phyloP scores from a whole-genome alignment of 2,113 vertebrate genomes.

The Galeopterus variegatus region DNA sequence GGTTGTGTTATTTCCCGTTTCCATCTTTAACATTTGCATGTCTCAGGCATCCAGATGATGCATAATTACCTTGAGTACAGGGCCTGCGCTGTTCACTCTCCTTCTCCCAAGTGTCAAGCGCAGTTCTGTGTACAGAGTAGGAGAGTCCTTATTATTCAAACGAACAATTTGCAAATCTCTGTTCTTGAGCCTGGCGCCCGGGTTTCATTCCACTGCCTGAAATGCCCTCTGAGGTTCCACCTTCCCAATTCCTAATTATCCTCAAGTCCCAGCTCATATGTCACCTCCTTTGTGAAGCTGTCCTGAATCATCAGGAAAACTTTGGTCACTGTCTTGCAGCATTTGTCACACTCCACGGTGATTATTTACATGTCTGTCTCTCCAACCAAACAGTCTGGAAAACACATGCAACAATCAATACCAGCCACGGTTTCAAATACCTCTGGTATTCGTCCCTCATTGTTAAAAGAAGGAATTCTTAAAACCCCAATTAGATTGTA shows the following conservation, averaged over 20 bases:
- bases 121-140: background rate
- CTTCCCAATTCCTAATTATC: background rate
- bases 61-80: too few relatives aligned
- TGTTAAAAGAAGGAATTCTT: background rate
- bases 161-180: background rate
- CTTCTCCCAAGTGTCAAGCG: background rate
- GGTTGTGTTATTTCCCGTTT: background rate
- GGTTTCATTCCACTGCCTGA: background rate
- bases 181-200: background rate
- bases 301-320: slow-evolving; percentile 23
- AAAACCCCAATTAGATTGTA: background rate
- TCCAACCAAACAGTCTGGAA: background rate
- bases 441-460: background rate
- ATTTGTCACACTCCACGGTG: background rate
- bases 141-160: background rate
- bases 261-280: background rate
- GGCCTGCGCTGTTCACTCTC: accelerated
- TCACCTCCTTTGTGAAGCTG: background rate
- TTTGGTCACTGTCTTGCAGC: background rate
- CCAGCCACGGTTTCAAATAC: background rate
- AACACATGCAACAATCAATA: background rate
- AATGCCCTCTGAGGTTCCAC: background rate
- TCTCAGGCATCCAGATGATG: background rate
- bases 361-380: background rate
- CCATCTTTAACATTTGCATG: background rate